A percentile compares a stretch with the other conserved stretches of the same genome.
phyloP scores from a whole-genome alignment of 2,888 invertebrate species.

The Lordiphosa andalusiaca region DNA sequence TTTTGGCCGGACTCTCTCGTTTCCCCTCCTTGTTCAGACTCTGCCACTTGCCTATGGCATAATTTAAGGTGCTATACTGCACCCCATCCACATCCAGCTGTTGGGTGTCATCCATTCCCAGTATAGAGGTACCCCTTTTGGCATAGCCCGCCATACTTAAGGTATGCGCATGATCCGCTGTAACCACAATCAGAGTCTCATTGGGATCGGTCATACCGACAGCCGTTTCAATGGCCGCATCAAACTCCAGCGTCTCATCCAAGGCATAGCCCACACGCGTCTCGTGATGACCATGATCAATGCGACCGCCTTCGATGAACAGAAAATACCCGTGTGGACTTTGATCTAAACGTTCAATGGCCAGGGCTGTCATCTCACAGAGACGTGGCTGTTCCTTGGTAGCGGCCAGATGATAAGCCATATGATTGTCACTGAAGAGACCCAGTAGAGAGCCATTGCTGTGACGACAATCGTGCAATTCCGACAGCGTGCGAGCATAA shows the following conservation, averaged over 20 bases:
- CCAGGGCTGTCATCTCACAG: conserved; percentile 85
- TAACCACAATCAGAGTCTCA: conserved; percentile 90
- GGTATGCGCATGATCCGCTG: conserved; percentile 89
- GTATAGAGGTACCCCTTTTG: conserved; percentile 81
- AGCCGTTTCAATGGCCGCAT: conserved; percentile 85
- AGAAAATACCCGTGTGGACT: conserved; percentile 83
- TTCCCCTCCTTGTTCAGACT: conserved; percentile 58
- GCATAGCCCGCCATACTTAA: conserved; percentile 89
- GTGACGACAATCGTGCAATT: conserved; percentile 81
- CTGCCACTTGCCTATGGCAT: conserved; percentile 85
- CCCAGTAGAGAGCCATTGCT: conserved; percentile 75
- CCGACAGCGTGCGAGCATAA: conserved; percentile 83
- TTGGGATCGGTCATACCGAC: conserved; percentile 82
- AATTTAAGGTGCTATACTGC: conserved; percentile 86
- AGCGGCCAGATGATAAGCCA: conserved; percentile 83
- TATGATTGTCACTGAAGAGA: conserved; percentile 81
- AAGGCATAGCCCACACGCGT: conserved; percentile 85
- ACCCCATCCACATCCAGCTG: conserved; percentile 50
- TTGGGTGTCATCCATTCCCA: conserved; percentile 78
- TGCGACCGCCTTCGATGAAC: conserved; percentile 85
- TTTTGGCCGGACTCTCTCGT: conserved; percentile 59
- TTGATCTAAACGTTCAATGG: conserved; percentile 83
- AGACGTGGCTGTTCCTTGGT: conserved; percentile 82
- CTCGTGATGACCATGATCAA: conserved; percentile 89
- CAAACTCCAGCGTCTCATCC: conserved; percentile 89